Percentiles rank a stretch among this genome's conserved stretches.
phyloP scores from a whole-genome alignment of 2,113 vertebrate genomes.

The Zosterops japonicus region DNA sequence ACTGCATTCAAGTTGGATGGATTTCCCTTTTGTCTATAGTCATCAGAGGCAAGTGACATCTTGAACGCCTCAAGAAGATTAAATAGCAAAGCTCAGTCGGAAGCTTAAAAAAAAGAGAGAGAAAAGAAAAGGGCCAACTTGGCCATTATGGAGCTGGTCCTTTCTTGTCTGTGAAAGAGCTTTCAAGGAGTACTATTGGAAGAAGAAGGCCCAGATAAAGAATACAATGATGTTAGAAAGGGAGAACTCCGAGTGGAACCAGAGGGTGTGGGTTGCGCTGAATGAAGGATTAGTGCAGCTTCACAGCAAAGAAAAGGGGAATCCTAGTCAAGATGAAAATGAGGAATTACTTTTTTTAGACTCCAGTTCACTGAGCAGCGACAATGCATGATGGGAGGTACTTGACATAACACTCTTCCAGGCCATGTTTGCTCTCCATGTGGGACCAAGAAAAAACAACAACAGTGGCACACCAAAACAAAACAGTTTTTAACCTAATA shows the following conservation, averaged over 20 bases:
- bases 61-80: constrained; percentile 93
- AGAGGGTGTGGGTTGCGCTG: constrained; percentile 75
- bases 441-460: constrained; percentile 79
- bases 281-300: constrained; percentile 88
- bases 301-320: constrained; percentile 83
- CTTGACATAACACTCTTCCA: constrained; percentile 97
- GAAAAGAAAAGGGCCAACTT: constrained; percentile 84
- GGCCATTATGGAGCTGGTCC: constrained; percentile 82
- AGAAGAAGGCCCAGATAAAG: constrained; percentile 82
- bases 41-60: constrained; percentile 92
- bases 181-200: constrained; percentile 83
- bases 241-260: constrained; percentile 79
- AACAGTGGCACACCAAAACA: constrained; percentile 76
- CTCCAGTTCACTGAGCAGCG: constrained; percentile 89
- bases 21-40: constrained; percentile 85
- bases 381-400: constrained; percentile 97
- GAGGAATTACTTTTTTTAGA: constrained; percentile 92
- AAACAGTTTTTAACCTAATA: constrained; percentile 82
- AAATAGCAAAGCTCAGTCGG: constrained; percentile 89
- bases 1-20: constrained; percentile 80
- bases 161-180: constrained; percentile 84
- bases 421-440: constrained; percentile 87
- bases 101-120: constrained; percentile 78
- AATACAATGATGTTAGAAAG: constrained; percentile 79
- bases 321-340: constrained; percentile 88